These are phyloP conservation scores for Tubulanus polymorphus DNA, from an alignment of 2,888 invertebrate genomes.

Conservation along the genomic window DNA sequence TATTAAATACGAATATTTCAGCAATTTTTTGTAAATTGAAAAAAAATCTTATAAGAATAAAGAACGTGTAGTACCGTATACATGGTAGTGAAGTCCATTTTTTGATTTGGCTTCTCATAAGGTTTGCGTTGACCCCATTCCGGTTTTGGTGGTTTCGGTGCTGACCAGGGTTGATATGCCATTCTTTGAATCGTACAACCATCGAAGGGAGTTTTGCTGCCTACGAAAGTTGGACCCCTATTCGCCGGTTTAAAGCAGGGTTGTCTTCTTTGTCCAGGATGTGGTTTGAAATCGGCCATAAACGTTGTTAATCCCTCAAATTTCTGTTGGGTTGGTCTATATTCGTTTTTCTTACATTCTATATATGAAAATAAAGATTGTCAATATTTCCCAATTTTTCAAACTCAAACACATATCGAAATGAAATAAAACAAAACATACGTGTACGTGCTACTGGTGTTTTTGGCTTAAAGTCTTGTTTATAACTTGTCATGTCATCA, in stretches of 20 bases:
- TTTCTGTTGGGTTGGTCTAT: background rate
- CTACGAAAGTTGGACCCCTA: background rate
- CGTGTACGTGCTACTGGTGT: background rate
- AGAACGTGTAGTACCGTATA: constrained; percentile 4
- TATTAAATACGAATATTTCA: no score
- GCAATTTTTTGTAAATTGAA: no score
- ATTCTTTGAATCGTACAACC: constrained; percentile 5
- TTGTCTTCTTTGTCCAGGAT: background rate
- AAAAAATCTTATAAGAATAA: no score
- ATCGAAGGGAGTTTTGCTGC: constrained; percentile 6
- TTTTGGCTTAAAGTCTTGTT: constrained; percentile 5
- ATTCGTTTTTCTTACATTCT: background rate
- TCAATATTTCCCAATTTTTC: no score
- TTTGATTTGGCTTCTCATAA: constrained; percentile 3
- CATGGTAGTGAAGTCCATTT: background rate
- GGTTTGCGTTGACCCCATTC: constrained; percentile 10
- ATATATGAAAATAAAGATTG: no score
- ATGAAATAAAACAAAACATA: background rate
- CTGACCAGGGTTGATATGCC: constrained; percentile 13
- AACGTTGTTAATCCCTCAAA: constrained; percentile 11
- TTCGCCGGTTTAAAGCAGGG: constrained; percentile 7
- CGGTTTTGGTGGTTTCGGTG: background rate
- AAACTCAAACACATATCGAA: no score
- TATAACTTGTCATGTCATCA: constrained; percentile 6
- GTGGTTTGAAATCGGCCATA: constrained; percentile 13